phyloP scores from a whole-genome alignment of 2,797 vertebrate genomes.

The Pempheris klunzingeri region DNA sequence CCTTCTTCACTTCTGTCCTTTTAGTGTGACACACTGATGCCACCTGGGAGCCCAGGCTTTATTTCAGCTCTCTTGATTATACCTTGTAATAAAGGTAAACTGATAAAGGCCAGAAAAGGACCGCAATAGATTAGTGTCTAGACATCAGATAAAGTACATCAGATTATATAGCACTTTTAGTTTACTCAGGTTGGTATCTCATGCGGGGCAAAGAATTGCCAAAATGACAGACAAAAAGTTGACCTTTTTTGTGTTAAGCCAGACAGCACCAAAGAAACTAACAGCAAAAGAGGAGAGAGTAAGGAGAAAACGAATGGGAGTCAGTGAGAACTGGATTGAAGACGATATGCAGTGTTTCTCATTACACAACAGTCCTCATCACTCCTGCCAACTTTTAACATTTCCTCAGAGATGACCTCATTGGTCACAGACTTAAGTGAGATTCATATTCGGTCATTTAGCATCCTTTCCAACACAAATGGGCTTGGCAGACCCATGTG shows the following conservation, averaged over 20 bases:
- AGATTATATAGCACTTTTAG: background rate
- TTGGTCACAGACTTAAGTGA: conserved; percentile 5
- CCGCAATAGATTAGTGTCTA: background rate
- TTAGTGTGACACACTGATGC: background rate
- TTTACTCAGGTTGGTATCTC: background rate
- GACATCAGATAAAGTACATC: conserved; percentile 12
- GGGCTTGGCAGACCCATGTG: background rate
- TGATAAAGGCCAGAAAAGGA: background rate
- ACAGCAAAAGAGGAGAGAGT: background rate
- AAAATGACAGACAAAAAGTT: background rate
- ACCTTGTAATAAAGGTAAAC: background rate
- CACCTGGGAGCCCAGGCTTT: background rate
- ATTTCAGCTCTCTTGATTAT: conserved; percentile 17
- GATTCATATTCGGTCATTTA: conserved; percentile 19
- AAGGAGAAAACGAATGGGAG: background rate
- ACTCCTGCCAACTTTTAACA: conserved; percentile 8
- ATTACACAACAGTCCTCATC: conserved; percentile 1
- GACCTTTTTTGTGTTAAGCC: background rate
- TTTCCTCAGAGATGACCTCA: conserved; percentile 12
- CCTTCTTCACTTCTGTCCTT: background rate
- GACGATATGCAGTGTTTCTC: background rate
- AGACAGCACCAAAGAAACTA: background rate
- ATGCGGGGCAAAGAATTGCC: background rate
- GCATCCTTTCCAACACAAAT: conserved; percentile 14
- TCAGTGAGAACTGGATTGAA: background rate